phyloP scores from a whole-genome alignment of 2,113 vertebrate species.

The Oryzias woworae region DNA sequence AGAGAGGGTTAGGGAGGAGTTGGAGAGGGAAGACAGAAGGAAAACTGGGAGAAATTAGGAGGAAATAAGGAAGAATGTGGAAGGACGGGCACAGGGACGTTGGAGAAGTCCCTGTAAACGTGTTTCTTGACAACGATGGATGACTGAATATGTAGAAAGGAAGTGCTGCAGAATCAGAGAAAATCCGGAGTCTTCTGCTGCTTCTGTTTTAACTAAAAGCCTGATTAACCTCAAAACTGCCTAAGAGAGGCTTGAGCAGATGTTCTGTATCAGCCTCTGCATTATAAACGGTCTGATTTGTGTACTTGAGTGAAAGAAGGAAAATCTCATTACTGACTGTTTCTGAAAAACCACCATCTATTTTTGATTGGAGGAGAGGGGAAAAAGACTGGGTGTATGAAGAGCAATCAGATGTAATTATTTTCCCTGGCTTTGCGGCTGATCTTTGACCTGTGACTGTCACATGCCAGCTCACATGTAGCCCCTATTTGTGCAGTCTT shows the following conservation, averaged over 20 bases:
- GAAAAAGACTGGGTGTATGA: conserved; percentile 36
- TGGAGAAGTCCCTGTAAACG: conserved; percentile 1
- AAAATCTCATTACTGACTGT: conserved; percentile 21
- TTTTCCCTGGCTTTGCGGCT: conserved; percentile 26
- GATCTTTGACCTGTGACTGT: conserved; percentile 59
- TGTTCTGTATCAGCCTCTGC: conserved; percentile 26
- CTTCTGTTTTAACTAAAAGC: conserved; percentile 11
- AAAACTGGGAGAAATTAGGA: conserved; percentile 51
- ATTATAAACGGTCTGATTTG: conserved; percentile 39
- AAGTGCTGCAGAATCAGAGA: conserved; percentile 19
- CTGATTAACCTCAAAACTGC: neutral
- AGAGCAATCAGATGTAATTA: conserved; percentile 56
- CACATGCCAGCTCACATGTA: conserved; percentile 44
- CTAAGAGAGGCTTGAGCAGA: conserved; percentile 17
- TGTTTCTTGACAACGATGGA: neutral
- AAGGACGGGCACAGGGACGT: neutral
- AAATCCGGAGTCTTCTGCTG: conserved; percentile 6
- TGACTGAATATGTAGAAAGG: neutral
- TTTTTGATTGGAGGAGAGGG: conserved; percentile 32
- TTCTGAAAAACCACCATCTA: conserved; percentile 43
- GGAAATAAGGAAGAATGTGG: conserved; percentile 31
- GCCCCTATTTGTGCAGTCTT: conserved; percentile 36
- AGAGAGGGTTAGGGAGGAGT: conserved; percentile 31
- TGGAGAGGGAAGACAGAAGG: conserved; percentile 32
- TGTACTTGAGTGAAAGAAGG: conserved; percentile 28